phyloP scores from a whole-genome alignment of 2,797 vertebrate genomes.

The Sebastes diaconus region DNA sequence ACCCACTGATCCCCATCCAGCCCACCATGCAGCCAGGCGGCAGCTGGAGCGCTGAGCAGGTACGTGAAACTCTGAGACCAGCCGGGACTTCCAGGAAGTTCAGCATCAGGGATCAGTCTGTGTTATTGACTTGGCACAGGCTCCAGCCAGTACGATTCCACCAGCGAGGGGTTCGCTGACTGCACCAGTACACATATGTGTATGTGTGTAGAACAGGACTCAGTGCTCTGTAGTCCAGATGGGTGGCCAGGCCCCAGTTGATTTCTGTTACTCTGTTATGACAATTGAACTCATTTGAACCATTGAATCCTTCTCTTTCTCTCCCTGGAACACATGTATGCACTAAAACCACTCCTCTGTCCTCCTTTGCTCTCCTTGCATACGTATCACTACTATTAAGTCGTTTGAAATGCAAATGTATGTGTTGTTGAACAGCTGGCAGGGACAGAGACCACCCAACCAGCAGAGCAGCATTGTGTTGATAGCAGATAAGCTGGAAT shows the following conservation, averaged over 20 bases:
- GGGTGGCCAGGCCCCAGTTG: conserved; percentile 73
- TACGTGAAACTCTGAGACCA: conserved; percentile 63
- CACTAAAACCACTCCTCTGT: conserved; percentile 24
- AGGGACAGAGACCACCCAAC: conserved; percentile 73
- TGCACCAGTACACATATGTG: conserved; percentile 58
- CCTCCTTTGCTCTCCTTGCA: conserved; percentile 15
- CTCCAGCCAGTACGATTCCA: conserved; percentile 72
- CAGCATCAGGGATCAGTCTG: conserved; percentile 75
- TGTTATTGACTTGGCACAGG: conserved; percentile 79
- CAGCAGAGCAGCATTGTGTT: conserved; percentile 58
- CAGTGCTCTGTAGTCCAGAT: conserved; percentile 71
- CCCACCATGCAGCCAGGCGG: conserved; percentile 44
- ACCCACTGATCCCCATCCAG: conserved; percentile 56
- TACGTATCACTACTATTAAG: conserved; percentile 60
- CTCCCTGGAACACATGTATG: conserved; percentile 29
- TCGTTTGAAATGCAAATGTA: conserved; percentile 76
- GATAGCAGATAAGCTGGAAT: conserved; percentile 73
- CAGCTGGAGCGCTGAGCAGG: conserved; percentile 58
- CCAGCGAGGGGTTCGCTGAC: conserved; percentile 67
- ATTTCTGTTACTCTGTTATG: conserved; percentile 75
- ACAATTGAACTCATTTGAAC: conserved; percentile 75
- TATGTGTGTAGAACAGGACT: conserved; percentile 46
- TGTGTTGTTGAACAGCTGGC: conserved; percentile 63
- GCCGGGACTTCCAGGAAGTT: conserved; percentile 70
- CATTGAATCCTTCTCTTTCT: conserved; percentile 27